Base-by-base conservation (phyloP, 2,888 invertebrate species). In the Tetragnatha montana region DNA sequence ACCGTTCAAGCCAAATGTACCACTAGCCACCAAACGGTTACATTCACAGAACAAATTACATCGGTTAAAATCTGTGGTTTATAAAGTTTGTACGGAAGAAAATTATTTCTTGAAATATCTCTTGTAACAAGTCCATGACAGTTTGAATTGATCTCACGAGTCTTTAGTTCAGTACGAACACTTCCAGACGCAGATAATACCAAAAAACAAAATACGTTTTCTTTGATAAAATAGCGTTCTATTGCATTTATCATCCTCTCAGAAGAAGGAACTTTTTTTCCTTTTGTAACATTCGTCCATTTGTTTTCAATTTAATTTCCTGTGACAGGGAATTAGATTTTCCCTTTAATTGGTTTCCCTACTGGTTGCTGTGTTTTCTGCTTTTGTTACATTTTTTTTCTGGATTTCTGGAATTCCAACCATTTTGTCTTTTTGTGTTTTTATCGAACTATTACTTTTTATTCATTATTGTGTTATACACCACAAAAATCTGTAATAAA, bases 221-320 rank as follows among this genome's bases (percentile, higher is more conserved):
- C 60, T 60, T 60, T 60, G 60, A 17, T 17, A 60, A 60, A 60
- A 60, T 17, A 10, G 60, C 17, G 12, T 60, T 60, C 60, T 17
- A 60, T 60, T 60, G 60, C 60, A 60, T 60, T 60, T 60, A 60
- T 60, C 60, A 60, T 60, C 17, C 60, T 17, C 10, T 17, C 60
- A 4, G 17, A 60, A 17, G 60, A 60, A 17, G 17, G 17, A 60
- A 12, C 6, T 4, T 78, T 19, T 17, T 22, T 60, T 22, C 8
- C 22, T 14, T 78, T 22, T 22, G 51, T 60, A 51, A n/a, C 51
- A 14, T 22, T 78, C 22, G 12, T 60, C 17, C 73, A 82, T 82
- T 82, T 82, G 35, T 74, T 82, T 73, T 51, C 22, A 82, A 82
- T 73, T 82, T 74, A 82, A 82, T 82, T 82, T 82, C 73, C 50